Conservation (phyloP, 2,113 vertebrate species). For the Centropus bengalensis region DNA sequence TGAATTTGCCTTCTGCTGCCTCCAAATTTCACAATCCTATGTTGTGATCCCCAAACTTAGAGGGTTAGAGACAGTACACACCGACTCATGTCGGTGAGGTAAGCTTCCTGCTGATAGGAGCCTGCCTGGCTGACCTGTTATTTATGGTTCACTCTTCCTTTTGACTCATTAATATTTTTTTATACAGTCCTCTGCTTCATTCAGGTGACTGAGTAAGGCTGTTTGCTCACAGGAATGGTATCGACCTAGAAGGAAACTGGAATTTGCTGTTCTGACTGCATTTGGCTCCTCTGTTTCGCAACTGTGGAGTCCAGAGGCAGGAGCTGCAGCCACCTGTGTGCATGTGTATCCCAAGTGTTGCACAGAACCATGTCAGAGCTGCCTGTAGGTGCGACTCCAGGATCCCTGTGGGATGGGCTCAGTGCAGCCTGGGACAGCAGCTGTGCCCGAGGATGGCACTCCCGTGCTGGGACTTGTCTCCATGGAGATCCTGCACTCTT, state of each 20-base stretch:
- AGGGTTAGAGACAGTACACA: background rate
- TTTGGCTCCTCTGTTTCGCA: background rate
- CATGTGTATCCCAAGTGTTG: fast-evolving
- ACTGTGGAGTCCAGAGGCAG: background rate
- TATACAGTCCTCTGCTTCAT: background rate
- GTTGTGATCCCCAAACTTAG: background rate
- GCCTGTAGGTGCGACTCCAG: background rate
- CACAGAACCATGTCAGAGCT: fast-evolving
- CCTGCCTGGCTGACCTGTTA: background rate
- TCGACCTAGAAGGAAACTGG: background rate
- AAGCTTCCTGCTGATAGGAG: background rate
- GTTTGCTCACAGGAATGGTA: background rate
- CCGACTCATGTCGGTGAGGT: background rate
- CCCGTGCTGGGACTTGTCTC: background rate
- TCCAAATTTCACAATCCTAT: background rate
- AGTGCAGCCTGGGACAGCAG: background rate
- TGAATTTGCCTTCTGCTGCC: background rate
- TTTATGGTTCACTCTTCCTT: background rate
- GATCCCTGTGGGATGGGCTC: background rate
- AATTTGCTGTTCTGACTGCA: background rate
- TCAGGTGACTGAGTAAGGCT: background rate
- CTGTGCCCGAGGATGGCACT: background rate
- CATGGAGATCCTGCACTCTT: background rate
- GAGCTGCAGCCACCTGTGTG: background rate
- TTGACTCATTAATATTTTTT: background rate